A percentile compares a stretch with the other conserved stretches of the same genome.
Evolutionary conservation across 2,113 vertebrate genomes (phyloP).

Genomic region (Apteryx mantelli): DNA sequence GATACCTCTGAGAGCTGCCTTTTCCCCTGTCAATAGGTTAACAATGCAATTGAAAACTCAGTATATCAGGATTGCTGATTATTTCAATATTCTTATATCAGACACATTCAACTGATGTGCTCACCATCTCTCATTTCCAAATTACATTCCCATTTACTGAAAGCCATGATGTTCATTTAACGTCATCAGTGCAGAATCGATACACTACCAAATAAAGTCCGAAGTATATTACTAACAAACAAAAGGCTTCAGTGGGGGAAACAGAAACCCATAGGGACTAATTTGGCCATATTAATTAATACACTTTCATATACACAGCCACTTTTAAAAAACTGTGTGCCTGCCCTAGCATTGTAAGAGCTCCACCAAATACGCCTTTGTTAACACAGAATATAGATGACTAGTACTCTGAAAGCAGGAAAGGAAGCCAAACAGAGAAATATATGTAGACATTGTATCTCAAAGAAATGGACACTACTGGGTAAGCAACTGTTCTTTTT

Average conservation of each 20-base stretch:
- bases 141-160: neutral
- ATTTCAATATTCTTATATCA: neutral
- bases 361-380: neutral
- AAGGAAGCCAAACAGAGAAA: neutral
- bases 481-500: neutral
- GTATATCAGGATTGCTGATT: neutral
- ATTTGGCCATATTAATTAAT: neutral
- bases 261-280: neutral
- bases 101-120: neutral
- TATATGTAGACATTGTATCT: neutral
- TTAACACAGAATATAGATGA: neutral
- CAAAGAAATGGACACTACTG: neutral
- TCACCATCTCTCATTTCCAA: neutral
- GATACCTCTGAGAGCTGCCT: neutral
- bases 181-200: neutral
- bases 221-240: neutral
- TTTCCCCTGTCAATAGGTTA: neutral
- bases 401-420: neutral
- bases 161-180: neutral
- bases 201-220: neutral
- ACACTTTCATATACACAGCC: neutral
- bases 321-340: neutral
- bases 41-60: neutral
- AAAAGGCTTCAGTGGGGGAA: neutral
- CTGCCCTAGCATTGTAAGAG: neutral